A percentile compares a stretch with the other conserved stretches of the same genome.
These are phyloP conservation scores for Diplosoma virens DNA, from an alignment of 23 tunicate species.

Conservation along the genomic window DNA sequence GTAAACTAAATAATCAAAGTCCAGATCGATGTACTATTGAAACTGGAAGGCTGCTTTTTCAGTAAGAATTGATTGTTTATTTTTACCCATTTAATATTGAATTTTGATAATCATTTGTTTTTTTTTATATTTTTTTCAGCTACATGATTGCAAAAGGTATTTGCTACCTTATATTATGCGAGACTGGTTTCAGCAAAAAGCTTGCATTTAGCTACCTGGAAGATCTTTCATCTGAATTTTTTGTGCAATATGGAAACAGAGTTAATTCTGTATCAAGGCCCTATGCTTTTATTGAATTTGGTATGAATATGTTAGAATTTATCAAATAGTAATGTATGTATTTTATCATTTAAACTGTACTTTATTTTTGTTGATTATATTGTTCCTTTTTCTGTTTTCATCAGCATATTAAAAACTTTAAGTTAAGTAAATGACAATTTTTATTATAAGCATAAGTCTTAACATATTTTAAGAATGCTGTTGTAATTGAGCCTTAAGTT, in stretches of 20 bases:
- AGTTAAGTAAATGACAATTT: no score
- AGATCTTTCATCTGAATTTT: conserved; percentile 93
- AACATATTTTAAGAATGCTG: no score
- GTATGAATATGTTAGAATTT: conserved; percentile 14
- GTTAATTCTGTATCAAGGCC: conserved; percentile 74
- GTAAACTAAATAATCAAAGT: conserved; percentile 90
- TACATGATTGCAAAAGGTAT: conserved; percentile 82
- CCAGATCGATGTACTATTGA: conserved; percentile 94
- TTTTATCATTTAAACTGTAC: no score
- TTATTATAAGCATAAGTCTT: no score
- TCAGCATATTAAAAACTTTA: no score
- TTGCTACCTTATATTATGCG: conserved; percentile 86
- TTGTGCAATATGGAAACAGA: conserved; percentile 97
- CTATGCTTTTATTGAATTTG: conserved; percentile 94
- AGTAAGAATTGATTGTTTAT: conserved; percentile 29
- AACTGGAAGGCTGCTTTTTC: conserved; percentile 67
- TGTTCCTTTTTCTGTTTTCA: no score
- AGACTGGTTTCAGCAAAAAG: conserved; percentile 77
- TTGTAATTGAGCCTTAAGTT: no score
- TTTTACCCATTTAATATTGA: not conserved
- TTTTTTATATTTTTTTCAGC: conserved; percentile 21
- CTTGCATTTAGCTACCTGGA: conserved; percentile 88
- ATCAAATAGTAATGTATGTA: no score
- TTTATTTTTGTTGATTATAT: no score
- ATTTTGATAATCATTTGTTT: not conserved